Percentiles rank a stretch among this genome's conserved stretches.
These are phyloP conservation scores for Esperia sulphurella DNA, from an alignment of 2,888 invertebrate genomes.

Conservation along the genomic window DNA sequence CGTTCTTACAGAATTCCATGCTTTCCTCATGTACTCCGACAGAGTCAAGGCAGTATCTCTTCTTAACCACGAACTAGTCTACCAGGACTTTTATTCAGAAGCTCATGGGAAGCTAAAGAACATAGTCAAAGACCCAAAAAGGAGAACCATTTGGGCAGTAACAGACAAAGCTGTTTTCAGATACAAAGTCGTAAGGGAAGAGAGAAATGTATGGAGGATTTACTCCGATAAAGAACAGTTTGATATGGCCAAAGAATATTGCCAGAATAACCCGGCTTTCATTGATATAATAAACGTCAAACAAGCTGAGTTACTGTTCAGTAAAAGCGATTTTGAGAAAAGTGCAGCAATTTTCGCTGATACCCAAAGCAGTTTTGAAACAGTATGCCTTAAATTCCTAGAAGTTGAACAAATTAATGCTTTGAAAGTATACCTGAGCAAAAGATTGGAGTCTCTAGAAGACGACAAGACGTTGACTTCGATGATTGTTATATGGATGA, in stretches of 20 bases:
- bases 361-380: conserved; percentile 95
- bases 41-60: conserved; percentile 91
- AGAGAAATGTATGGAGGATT: conserved; percentile 92
- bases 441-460: conserved; percentile 86
- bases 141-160: conserved; percentile 90
- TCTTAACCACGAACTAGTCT: conserved; percentile 90
- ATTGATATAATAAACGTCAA: conserved; percentile 91
- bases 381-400: conserved; percentile 94
- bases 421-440: conserved; percentile 91
- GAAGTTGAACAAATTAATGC: conserved; percentile 90
- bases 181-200: conserved; percentile 90
- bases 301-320: conserved; percentile 92
- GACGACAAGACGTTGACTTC: conserved; percentile 93
- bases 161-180: conserved; percentile 92
- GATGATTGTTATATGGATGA: conserved; percentile 96
- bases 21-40: conserved; percentile 89
- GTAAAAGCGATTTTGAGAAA: conserved; percentile 86
- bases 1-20: conserved; percentile 94
- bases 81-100: conserved; percentile 91
- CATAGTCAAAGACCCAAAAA: conserved; percentile 88
- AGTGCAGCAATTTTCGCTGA: conserved; percentile 94
- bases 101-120: conserved; percentile 88
- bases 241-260: conserved; percentile 91
- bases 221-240: conserved; percentile 92
- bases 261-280: conserved; percentile 88